Evolutionary conservation across 2,888 invertebrate genomes (phyloP).

Genomic region (Lasioglossum calceatum): DNA sequence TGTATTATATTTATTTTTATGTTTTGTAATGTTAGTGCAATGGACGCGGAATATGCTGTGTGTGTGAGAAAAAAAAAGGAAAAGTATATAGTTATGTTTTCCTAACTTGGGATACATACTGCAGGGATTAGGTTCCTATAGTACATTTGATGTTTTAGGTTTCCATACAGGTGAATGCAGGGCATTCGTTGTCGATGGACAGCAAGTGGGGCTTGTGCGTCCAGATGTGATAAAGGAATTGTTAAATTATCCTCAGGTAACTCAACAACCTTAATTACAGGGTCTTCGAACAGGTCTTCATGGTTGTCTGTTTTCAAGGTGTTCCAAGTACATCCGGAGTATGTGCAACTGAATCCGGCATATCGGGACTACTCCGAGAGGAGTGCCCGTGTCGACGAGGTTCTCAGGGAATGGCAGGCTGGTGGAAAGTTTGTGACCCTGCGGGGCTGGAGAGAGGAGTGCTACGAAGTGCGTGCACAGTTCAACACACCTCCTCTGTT

Average conservation of each 20-base stretch:
- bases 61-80: neutral
- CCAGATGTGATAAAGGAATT: conserved; percentile 94
- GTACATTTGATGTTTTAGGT: conserved; percentile 85
- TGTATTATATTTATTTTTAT: conserved; percentile 8
- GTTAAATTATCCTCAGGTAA: conserved; percentile 92
- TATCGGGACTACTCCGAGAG: conserved; percentile 94
- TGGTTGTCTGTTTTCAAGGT: conserved; percentile 84
- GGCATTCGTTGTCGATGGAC: conserved; percentile 95
- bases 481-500: conserved; percentile 87
- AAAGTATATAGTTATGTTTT: conserved; percentile 6
- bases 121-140: neutral
- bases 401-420: conserved; percentile 90
- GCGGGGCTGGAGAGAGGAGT: conserved; percentile 97
- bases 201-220: conserved; percentile 95
- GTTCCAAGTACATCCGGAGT: conserved; percentile 89
- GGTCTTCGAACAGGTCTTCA: neutral
- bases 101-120: neutral
- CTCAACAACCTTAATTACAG: neutral
- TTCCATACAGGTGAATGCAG: conserved; percentile 91
- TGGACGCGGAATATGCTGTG: neutral
- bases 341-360: conserved; percentile 94
- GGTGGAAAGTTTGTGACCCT: conserved; percentile 92
- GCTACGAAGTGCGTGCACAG: conserved; percentile 95
- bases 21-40: neutral
- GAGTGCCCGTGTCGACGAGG: conserved; percentile 91